phyloP scores from a whole-genome alignment of 2,113 vertebrate genomes.

The Patagioenas fasciata region DNA sequence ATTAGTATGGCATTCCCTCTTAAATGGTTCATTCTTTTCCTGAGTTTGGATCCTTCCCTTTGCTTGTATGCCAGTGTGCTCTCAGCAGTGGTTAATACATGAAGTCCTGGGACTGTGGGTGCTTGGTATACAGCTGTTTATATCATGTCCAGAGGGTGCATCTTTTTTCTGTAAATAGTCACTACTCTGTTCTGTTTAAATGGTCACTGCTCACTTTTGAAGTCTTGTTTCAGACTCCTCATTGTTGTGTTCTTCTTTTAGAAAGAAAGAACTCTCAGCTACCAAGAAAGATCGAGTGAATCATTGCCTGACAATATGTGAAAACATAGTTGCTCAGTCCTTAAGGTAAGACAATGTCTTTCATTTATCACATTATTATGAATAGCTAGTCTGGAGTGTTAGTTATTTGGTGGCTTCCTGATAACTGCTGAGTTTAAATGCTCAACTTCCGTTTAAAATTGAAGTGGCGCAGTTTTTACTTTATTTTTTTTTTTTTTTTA shows the following conservation, averaged over 20 bases:
- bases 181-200: neutral
- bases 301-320: conserved; percentile 97
- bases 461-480: neutral
- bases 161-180: neutral
- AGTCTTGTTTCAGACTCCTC: neutral
- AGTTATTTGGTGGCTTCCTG: neutral
- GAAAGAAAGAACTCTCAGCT: conserved; percentile 95
- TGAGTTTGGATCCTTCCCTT: neutral
- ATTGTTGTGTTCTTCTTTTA: conserved; percentile 55
- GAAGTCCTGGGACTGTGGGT: neutral
- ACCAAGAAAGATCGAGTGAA: conserved; percentile 97
- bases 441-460: neutral
- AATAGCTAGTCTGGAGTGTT: neutral
- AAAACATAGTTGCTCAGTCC: conserved; percentile 96
- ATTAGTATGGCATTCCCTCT: neutral
- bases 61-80: neutral
- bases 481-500: neutral
- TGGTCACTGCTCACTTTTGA: neutral
- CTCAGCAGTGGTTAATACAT: neutral
- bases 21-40: neutral
- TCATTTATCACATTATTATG: neutral
- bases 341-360: conserved; percentile 82
- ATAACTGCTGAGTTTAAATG: neutral
- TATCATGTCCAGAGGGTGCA: neutral
- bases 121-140: neutral